These are phyloP conservation scores for Crypturellus undulatus DNA, from an alignment of 2,113 vertebrate species.

Conservation along the genomic window DNA sequence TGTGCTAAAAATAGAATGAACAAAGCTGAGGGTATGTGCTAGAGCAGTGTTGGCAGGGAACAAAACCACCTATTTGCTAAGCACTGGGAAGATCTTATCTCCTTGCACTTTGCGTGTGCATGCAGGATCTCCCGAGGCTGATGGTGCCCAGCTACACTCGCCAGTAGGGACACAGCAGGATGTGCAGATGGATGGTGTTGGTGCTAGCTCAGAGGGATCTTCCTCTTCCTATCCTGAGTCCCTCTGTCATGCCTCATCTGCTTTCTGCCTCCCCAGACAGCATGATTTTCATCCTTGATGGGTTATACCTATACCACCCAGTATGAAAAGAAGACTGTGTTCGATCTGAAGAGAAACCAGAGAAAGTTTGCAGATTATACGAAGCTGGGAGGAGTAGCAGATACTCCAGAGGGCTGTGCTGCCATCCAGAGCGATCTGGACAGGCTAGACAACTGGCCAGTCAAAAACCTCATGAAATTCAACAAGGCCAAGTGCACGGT, in stretches of 20 bases:
- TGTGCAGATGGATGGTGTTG: not conserved
- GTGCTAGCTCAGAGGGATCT: not conserved
- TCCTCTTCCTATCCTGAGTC: not conserved
- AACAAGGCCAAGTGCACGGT: too few species aligned
- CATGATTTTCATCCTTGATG: not conserved
- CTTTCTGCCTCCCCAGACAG: not conserved
- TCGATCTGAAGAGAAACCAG: too few species aligned
- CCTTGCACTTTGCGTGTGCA: not conserved
- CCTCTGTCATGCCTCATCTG: not conserved
- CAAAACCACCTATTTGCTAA: not conserved
- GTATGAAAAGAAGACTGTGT: not conserved
- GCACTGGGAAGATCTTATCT: not conserved
- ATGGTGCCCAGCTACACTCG: not conserved
- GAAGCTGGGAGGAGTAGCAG: too few species aligned
- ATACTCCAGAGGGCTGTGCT: too few species aligned
- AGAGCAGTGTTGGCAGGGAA: not conserved
- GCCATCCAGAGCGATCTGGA: too few species aligned
- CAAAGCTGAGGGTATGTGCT: accelerated
- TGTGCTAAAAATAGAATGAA: not conserved
- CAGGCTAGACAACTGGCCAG: too few species aligned
- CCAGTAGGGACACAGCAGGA: not conserved
- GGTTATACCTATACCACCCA: not conserved
- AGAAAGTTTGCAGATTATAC: too few species aligned
- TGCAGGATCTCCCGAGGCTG: not conserved
- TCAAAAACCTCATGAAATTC: too few species aligned